Base-by-base conservation (phyloP, 2,113 vertebrate genomes). In the Strigops habroptila region DNA sequence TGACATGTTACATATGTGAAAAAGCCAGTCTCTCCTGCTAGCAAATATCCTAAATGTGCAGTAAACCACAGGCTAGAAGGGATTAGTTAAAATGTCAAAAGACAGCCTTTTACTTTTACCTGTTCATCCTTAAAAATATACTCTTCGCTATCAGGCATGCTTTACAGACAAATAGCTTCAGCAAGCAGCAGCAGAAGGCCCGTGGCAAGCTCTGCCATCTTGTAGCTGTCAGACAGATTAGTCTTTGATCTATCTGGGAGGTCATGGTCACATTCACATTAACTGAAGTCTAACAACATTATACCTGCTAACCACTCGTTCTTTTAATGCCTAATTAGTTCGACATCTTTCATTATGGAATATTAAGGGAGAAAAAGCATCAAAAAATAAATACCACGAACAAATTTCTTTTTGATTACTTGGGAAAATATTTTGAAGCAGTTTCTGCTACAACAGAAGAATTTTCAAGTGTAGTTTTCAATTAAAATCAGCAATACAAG, bases 1-100 rank as follows among this genome's bases (percentile, higher is more conserved):
- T 99, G 99, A 99, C 99, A 99, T 98, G 97, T 87, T 98, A 97
- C 99, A 99, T 99, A 99, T 99, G 99, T 98, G 99, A 98, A 99
- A 99, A 99, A 99, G 99, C 97, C 99, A 99, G 98, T 98, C 97
- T 97, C 98, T 98, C 98, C 99, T 99, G 98, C 98, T 98, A 99
- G 99, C 99, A 98, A 99, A 98, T 97, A 97, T 98, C 96, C 92
- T 97, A 97, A 98, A 98, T 96, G 98, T 98, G 98, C 98, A 99
- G 98, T 94, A 99, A 98, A 99, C 96, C 98, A 98, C 98, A 97
- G 98, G 98, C 98, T 98, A 97, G 98, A 98, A 98, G 98, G 98
- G 98, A 99, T 99, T 98, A 98, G 97, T 98, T 98, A 98, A 99
- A 99, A 99, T 99, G 99, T 99, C 99, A 99, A 90, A 98, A 98